These are phyloP conservation scores for Gobionotothen gibberifrons DNA, from an alignment of 2,797 vertebrate species.

Conservation along the genomic window DNA sequence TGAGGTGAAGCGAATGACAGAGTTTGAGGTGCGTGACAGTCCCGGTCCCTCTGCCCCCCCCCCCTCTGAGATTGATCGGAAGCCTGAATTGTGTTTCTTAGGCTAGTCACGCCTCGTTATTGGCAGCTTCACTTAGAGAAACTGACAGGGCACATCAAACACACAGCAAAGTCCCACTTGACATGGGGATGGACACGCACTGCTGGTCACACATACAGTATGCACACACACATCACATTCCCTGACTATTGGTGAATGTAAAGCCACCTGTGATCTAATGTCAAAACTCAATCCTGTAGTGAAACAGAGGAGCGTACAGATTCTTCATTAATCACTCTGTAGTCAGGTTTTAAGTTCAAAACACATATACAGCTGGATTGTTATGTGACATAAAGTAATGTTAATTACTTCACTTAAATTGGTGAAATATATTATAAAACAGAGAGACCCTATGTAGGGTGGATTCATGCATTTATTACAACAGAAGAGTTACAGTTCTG, in stretches of 20 bases:
- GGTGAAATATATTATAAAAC: too few relatives aligned
- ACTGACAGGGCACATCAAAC: slow-evolving; percentile 66
- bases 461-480: too few relatives aligned
- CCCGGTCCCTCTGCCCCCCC: neutral
- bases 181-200: slow-evolving; percentile 13
- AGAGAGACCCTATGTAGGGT: too few relatives aligned
- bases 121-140: slow-evolving; percentile 73
- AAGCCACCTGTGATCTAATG: neutral
- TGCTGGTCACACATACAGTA: slow-evolving; percentile 1
- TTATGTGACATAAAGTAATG: too few relatives aligned
- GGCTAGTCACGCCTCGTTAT: slow-evolving; percentile 69
- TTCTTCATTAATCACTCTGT: too few relatives aligned
- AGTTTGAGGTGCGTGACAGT: slow-evolving; percentile 58
- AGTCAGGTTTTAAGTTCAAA: too few relatives aligned
- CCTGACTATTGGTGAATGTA: neutral
- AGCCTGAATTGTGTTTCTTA: slow-evolving; percentile 53
- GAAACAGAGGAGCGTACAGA: too few relatives aligned
- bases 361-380: too few relatives aligned
- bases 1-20: slow-evolving; percentile 40
- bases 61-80: slow-evolving; percentile 49
- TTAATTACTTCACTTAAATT: too few relatives aligned
- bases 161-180: slow-evolving; percentile 40
- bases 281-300: neutral
- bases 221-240: neutral
- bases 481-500: too few relatives aligned